A percentile compares a stretch with the other conserved stretches of the same genome.
phyloP scores from a whole-genome alignment of 2,797 vertebrate species.

The Scolopax rusticola region DNA sequence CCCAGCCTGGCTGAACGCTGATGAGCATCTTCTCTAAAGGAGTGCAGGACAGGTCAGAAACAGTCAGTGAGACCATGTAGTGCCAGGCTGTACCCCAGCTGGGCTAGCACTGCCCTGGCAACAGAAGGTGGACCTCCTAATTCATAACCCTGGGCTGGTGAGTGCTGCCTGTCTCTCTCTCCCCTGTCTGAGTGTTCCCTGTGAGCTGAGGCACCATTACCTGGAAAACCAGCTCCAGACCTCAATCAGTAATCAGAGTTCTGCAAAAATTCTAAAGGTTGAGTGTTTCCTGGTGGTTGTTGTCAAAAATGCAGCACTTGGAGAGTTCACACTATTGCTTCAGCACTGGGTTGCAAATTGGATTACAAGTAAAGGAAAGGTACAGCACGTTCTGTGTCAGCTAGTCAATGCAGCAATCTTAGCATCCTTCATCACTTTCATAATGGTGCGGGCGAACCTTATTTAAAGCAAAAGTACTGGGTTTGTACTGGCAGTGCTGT shows the following conservation, averaged over 20 bases:
- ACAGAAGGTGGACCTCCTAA: not conserved
- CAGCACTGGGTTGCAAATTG: not conserved
- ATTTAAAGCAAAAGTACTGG: not conserved
- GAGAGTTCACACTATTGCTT: not conserved
- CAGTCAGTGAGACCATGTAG: not conserved
- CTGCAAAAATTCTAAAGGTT: not conserved
- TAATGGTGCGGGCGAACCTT: not conserved
- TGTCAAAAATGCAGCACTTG: not conserved
- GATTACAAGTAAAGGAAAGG: not conserved
- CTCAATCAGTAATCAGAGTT: not conserved
- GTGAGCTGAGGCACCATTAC: not conserved
- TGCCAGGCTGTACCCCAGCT: not conserved
- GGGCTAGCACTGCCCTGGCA: not conserved
- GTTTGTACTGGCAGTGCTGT: not conserved
- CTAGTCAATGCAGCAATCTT: not conserved
- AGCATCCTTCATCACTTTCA: not conserved
- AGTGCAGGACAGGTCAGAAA: not conserved
- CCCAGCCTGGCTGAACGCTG: not conserved
- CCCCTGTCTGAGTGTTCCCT: not conserved
- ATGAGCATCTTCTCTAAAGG: not conserved
- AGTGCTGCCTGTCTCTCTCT: not conserved
- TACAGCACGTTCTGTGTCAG: not conserved
- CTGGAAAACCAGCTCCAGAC: not conserved
- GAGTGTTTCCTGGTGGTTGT: not conserved
- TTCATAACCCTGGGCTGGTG: not conserved